A percentile compares a stretch with the other conserved stretches of the same genome.
phyloP scores from a whole-genome alignment of 2,888 invertebrate species.

The Allacma fusca region DNA sequence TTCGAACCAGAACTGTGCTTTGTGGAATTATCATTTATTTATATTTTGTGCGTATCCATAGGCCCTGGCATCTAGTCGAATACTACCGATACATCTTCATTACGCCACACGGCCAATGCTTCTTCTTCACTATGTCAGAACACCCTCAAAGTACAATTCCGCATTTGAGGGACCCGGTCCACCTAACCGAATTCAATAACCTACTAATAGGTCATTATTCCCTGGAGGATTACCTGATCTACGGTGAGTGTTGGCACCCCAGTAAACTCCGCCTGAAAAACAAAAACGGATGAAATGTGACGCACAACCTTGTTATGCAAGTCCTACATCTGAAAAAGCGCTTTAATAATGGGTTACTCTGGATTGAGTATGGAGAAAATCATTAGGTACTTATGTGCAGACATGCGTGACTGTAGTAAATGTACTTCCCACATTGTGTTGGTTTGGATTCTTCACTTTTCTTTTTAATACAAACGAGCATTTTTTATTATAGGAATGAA shows the following conservation, averaged over 20 bases:
- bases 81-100: slow-evolving; percentile 89
- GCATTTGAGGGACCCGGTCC: slow-evolving; percentile 63
- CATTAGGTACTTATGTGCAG: too few species aligned
- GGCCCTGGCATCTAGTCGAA: slow-evolving; percentile 89
- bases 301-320: slow-evolving; percentile 27
- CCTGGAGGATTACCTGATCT: slow-evolving; percentile 7
- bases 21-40: too few species aligned
- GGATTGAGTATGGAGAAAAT: too few species aligned
- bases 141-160: slow-evolving; percentile 78
- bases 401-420: too few species aligned
- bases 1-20: too few species aligned
- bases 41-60: too few species aligned
- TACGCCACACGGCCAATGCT: slow-evolving; percentile 65
- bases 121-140: slow-evolving; percentile 81
- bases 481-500: too few species aligned
- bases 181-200: slow-evolving; percentile 9
- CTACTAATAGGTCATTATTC: slow-evolving; percentile 30
- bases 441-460: too few species aligned
- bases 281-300: slow-evolving; percentile 17
- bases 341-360: slow-evolving; percentile 24
- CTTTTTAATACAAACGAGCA: too few species aligned
- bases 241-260: slow-evolving; percentile 38
- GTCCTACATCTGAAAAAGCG: neutral
- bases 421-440: too few species aligned
- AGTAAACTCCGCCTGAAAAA: neutral